Base-by-base conservation (phyloP, 2,888 invertebrate species). In the Chaetogeoica ovagalla region DNA sequence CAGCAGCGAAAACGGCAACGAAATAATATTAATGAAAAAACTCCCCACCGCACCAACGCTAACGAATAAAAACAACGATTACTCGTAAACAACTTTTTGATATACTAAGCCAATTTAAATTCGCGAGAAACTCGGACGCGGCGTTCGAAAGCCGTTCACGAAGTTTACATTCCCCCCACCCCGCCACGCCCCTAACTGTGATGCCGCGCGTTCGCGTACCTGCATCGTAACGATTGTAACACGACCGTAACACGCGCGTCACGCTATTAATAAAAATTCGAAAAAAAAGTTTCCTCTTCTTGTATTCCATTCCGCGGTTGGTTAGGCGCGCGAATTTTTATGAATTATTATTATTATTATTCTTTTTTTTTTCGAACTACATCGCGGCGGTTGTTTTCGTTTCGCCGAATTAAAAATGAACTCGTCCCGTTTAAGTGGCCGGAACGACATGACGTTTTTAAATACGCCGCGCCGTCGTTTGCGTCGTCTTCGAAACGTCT, bases 61-160 rank as follows among this genome's bases (percentile, higher is more conserved):
- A 11, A 55, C 43, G 9, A 55, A 52, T 17, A 17, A 19, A 17
- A 55, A 55, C 55, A 19, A 55, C 55, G 15, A n/a, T n/a, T n/a
- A 63, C 70, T 30, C 30, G 30, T 30, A 30, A 30, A 30, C 30
- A 70, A 79, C 77, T 79, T 70, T 79, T 69, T 70, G 70, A 79
- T 79, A 70, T 63, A 79, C 77, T 55, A 70, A 63, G 55, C 77
- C 70, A 63, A 71, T 79, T 79, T 63, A n/a, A 55, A 77, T 69
- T 69, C 62, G 69, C n/a, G 17, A 39, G 39, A n/a, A 21, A 7
- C 59, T 43, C 7, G 43, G 66, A 66, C 66, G 43, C 66, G 43
- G 65, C 37, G 13, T 19, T 4, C 6, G 19, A 19, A 60, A 19
- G 65, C 55, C 55, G 65, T 43, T 63, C 7, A n/a, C n/a, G 8